Conservation (phyloP, 1,140 invertebrate species). For the Hypothenemus hampei region DNA sequence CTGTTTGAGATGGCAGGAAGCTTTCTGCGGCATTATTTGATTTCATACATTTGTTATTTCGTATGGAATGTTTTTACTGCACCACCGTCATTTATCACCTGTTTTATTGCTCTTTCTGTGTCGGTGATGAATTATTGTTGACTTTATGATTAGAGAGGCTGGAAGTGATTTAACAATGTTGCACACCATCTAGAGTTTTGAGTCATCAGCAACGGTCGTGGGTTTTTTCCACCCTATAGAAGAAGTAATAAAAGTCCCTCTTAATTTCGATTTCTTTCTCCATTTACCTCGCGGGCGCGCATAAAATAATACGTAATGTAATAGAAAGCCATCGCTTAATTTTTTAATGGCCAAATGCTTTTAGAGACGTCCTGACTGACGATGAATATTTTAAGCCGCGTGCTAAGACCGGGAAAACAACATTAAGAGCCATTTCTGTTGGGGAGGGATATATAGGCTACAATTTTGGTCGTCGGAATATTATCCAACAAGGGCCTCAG, state of each 20-base stretch:
- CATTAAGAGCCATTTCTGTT: constrained; percentile 21
- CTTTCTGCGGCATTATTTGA: constrained; percentile 2
- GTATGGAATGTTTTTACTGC: constrained; percentile 4
- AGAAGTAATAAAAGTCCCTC: constrained; percentile 20
- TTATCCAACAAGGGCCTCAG: constrained; percentile 12
- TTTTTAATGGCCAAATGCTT: constrained; percentile 49
- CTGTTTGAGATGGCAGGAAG: constrained; percentile 1
- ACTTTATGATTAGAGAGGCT: background rate
- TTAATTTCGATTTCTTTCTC: constrained; percentile 38
- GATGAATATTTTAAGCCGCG: constrained; percentile 45
- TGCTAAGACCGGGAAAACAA: constrained; percentile 18
- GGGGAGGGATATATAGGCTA: constrained; percentile 2
- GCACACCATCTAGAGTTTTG: background rate
- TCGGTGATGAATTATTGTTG: background rate
- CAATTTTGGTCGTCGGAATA: constrained; percentile 12
- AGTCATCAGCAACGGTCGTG: background rate
- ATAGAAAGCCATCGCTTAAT: constrained; percentile 43
- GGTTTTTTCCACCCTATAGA: background rate
- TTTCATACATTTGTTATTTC: constrained; percentile 12
- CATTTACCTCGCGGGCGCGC: constrained; percentile 39
- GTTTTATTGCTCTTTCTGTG: background rate
- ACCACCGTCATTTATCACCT: background rate
- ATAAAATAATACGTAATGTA: constrained; percentile 46
- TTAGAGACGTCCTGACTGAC: constrained; percentile 44
- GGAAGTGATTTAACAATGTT: too few species aligned